These are phyloP conservation scores for Arnoldichthys spilopterus DNA, from an alignment of 2,797 vertebrate species.

Conservation along the genomic window DNA sequence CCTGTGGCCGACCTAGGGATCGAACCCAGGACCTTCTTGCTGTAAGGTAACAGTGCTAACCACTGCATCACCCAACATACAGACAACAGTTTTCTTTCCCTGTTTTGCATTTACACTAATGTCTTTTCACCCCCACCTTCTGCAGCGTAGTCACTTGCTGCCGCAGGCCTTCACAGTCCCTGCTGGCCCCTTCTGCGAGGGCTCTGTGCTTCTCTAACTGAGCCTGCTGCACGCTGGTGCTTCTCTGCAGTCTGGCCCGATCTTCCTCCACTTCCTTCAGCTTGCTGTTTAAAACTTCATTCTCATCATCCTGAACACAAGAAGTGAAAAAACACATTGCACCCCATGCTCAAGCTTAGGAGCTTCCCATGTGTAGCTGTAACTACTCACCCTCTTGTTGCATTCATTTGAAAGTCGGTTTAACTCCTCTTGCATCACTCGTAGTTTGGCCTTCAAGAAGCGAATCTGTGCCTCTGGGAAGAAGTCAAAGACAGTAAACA, in stretches of 20 bases:
- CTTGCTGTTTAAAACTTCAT: constrained; percentile 75
- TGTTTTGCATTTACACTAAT: background rate
- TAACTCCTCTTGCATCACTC: constrained; percentile 89
- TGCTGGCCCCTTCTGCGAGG: constrained; percentile 82
- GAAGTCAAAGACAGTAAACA: background rate
- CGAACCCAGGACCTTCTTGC: too few species aligned
- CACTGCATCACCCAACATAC: too few species aligned
- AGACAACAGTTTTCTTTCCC: background rate
- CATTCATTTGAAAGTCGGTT: constrained; percentile 82
- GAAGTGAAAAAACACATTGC: background rate
- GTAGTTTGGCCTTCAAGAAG: constrained; percentile 90
- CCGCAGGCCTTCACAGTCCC: constrained; percentile 82
- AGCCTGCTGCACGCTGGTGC: constrained; percentile 78
- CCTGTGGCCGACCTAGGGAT: too few species aligned
- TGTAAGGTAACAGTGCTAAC: too few species aligned
- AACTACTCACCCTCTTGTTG: constrained; percentile 83
- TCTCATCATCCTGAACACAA: constrained; percentile 86
- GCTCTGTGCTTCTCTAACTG: constrained; percentile 88
- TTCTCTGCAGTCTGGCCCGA: constrained; percentile 79
- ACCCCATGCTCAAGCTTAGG: background rate
- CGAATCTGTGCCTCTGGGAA: constrained; percentile 86
- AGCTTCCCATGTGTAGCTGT: background rate
- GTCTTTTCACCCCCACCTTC: constrained; percentile 76
- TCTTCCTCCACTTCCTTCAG: constrained; percentile 87
- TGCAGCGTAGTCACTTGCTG: constrained; percentile 80